These are phyloP conservation scores for Limnephilus marmoratus DNA, from an alignment of 2,888 invertebrate genomes.

Conservation along the genomic window DNA sequence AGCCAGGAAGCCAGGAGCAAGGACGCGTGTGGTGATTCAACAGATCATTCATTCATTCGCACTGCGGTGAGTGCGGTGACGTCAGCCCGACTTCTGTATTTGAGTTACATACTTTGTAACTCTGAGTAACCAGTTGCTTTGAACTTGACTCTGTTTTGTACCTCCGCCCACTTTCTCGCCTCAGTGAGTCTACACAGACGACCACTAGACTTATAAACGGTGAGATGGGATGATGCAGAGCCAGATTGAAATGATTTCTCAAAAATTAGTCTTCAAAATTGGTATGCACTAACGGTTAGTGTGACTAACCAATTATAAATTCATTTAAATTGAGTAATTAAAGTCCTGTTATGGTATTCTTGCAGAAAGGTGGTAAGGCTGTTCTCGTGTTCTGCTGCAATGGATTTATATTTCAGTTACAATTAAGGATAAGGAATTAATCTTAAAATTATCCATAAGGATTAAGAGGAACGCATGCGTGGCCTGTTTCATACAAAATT, in stretches of 20 bases:
- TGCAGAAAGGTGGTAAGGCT: not conserved
- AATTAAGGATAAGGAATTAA: no score
- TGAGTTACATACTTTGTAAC: not conserved
- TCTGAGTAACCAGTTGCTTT: slow-evolving; percentile 25
- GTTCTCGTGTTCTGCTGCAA: not conserved
- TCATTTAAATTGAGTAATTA: not conserved
- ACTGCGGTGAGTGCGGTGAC: not conserved
- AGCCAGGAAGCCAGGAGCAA: not conserved
- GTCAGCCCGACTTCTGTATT: slow-evolving; percentile 10
- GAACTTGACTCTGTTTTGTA: slow-evolving; percentile 41
- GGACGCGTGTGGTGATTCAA: slow-evolving; percentile 23
- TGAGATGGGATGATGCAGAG: not conserved
- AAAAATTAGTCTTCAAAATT: not conserved
- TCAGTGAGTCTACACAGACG: not conserved
- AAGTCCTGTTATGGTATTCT: not conserved
- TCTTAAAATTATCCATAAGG: no score
- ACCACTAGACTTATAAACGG: not conserved
- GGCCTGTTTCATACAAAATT: no score
- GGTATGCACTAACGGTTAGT: no score
- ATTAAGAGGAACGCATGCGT: no score
- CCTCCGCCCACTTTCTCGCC: not conserved
- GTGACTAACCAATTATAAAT: not conserved
- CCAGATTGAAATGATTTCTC: not conserved
- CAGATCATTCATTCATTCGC: slow-evolving; percentile 4
- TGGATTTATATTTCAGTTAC: not conserved